phyloP scores from a whole-genome alignment of 53 echinoderm and acorn worm species.

The Hippasteria phrygiana region DNA sequence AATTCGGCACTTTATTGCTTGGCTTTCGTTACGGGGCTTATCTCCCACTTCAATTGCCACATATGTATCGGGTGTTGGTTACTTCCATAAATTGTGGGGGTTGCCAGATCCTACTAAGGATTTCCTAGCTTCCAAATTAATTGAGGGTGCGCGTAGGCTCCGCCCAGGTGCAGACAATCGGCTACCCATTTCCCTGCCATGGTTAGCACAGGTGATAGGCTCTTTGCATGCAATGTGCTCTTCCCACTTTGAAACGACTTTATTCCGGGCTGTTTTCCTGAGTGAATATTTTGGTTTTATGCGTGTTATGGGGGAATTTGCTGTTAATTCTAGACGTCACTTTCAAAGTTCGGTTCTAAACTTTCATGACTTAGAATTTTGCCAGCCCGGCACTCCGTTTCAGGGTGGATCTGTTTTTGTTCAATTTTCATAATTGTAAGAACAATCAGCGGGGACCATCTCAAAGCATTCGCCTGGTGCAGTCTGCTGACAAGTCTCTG shows the following conservation, averaged over 20 bases:
- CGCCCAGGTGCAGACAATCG: neutral
- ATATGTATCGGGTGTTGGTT: constrained; percentile 16
- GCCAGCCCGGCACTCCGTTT: neutral
- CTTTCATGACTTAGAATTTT: neutral
- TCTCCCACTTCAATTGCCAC: constrained; percentile 28
- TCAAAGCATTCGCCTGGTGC: constrained; percentile 2
- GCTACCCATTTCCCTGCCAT: constrained; percentile 21
- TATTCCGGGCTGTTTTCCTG: constrained; percentile 11
- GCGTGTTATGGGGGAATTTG: constrained; percentile 34
- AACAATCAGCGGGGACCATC: neutral
- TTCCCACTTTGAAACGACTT: neutral
- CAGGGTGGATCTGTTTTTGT: neutral
- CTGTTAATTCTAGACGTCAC: neutral
- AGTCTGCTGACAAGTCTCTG: neutral
- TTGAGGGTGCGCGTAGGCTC: constrained; percentile 1
- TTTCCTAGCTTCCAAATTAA: constrained; percentile 24
- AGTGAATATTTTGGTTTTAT: constrained; percentile 37
- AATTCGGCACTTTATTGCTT: constrained; percentile 7
- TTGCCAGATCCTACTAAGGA: constrained; percentile 13
- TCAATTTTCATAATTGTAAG: neutral
- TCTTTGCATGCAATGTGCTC: neutral
- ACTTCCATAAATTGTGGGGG: neutral
- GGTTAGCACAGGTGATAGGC: neutral
- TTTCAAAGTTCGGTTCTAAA: neutral
- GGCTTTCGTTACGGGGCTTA: constrained; percentile 3